Evolutionary conservation across 2,888 invertebrate genomes (phyloP).

Genomic region (Nemotelus nigrinus): DNA sequence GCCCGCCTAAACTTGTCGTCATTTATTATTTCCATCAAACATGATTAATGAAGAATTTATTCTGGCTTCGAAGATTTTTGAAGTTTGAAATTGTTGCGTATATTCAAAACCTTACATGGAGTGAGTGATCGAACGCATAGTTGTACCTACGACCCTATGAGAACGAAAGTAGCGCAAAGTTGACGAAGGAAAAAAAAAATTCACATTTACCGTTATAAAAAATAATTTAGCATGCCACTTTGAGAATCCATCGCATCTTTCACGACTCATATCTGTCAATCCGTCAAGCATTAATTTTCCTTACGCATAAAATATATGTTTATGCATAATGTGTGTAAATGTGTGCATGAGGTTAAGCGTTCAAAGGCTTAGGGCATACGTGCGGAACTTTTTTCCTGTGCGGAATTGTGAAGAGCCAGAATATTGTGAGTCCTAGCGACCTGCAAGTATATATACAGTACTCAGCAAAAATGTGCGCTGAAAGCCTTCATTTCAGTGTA

Average conservation of each 20-base stretch:
- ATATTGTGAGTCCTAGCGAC: no score
- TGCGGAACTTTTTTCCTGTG: no score
- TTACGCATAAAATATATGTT: neutral
- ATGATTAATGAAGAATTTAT: constrained; percentile 16
- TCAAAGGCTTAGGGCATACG: no score
- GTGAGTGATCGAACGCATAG: no score
- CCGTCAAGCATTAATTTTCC: constrained; percentile 27
- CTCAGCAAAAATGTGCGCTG: no score
- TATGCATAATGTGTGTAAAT: neutral
- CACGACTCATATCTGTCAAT: constrained; percentile 26
- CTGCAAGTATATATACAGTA: no score
- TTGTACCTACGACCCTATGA: no score
- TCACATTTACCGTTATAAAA: neutral
- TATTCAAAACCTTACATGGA: no score
- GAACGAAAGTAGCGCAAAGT: neutral
- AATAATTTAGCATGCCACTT: constrained; percentile 6
- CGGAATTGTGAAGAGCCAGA: no score
- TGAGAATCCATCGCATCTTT: constrained; percentile 20
- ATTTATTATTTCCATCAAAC: constrained; percentile 21
- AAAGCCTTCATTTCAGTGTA: no score
- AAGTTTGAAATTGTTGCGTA: constrained; percentile 3
- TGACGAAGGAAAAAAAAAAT: neutral
- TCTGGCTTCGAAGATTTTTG: constrained; percentile 8
- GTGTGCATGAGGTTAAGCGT: no score
- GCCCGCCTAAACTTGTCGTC: neutral